These are phyloP conservation scores for Ramphastos sulfuratus DNA, from an alignment of 2,113 vertebrate genomes.

Conservation along the genomic window DNA sequence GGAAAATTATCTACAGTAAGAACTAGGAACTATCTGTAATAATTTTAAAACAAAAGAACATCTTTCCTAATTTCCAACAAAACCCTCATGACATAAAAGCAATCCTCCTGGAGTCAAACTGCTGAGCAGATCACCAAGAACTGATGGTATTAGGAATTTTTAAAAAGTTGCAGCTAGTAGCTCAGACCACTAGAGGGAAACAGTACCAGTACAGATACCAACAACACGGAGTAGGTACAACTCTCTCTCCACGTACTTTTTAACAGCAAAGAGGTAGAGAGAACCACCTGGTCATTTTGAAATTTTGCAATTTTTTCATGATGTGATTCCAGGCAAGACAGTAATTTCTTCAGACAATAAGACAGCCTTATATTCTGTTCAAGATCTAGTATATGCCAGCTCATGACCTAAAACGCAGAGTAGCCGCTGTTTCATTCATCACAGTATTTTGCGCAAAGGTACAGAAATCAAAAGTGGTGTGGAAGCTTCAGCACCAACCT, in stretches of 20 bases:
- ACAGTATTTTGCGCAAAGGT: background rate
- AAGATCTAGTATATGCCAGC: background rate
- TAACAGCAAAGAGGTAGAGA: background rate
- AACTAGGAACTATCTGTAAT: background rate
- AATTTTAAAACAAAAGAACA: background rate
- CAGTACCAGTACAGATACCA: background rate
- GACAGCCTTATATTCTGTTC: background rate
- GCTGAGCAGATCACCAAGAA: background rate
- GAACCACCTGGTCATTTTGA: background rate
- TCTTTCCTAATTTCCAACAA: background rate
- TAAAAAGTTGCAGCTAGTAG: background rate
- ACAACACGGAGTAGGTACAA: background rate
- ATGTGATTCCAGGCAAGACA: background rate
- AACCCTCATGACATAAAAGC: background rate
- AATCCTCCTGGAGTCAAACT: background rate
- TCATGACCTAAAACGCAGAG: background rate
- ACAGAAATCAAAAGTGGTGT: background rate
- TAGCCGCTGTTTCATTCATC: background rate
- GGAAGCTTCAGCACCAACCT: background rate
- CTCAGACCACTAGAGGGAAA: slow-evolving; percentile 30
- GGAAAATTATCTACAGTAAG: background rate
- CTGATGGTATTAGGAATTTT: background rate
- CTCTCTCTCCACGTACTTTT: accelerated
- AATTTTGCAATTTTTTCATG: background rate
- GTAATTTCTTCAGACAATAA: background rate